Base-by-base conservation (phyloP, 1,140 invertebrate genomes). In the Drosophila miranda region DNA sequence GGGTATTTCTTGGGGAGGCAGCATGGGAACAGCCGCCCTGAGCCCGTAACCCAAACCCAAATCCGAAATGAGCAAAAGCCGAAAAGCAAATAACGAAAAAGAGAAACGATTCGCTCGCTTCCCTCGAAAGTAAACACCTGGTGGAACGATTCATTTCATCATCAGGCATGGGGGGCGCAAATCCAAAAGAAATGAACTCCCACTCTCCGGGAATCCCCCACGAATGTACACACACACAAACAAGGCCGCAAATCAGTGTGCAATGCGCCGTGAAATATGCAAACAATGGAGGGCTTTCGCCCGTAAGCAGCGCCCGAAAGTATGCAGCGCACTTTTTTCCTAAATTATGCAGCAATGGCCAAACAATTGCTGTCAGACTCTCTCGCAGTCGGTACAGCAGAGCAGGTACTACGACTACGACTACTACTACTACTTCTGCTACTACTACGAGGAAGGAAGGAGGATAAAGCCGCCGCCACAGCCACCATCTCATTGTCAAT, bases 201-300 rank as follows among this genome's bases (percentile, higher is more conserved):
- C 28, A 23, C 52, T 3, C 52, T 3, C 30, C 16, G 2, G 14
- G 23, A 14, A 38, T n/a, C 34, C 19, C 14, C 42, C 30, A 28
- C 51, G 48, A 49, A 62, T 38, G 56, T 34, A 57, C 64, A 75
- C 30, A 64, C 34, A 44, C 38, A n/a, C 38, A 49, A 72, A 46
- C 52, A 50, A n/a, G 48, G 50, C 44, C 53, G 48, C 46, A 87
- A 84, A 86, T 86, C 82, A 71, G 64, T 82, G 82, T 81, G 83
- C 80, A 78, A 75, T 87, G 73, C 82, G 61, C 78, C 66, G 82
- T 88, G 78, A 87, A 87, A 87, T 87, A 87, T 87, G 82, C 78
- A 88, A 87, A 87, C 75, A 87, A 87, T 87, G 81, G 61, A 44
- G 64, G 77, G 34, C 58, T 61, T 56, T 58, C 30, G n/a, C 28